These are phyloP conservation scores for Mus spretus DNA, from an alignment of 2,797 vertebrate genomes.

Conservation along the genomic window DNA sequence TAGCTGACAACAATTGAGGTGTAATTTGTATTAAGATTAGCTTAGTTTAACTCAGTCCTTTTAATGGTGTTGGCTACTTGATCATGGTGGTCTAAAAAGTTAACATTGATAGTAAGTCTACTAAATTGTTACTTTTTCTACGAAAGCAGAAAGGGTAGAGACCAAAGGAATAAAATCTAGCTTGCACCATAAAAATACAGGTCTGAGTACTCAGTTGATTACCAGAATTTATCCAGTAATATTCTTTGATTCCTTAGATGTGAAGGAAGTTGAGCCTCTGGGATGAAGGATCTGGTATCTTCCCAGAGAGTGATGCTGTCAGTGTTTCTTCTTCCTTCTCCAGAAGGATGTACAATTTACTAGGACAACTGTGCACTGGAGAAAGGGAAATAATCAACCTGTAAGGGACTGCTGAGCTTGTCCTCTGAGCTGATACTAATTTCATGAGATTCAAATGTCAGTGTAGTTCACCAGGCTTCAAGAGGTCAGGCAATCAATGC, in stretches of 20 bases:
- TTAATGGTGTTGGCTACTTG: background rate
- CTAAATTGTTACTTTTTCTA: background rate
- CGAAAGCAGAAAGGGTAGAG: background rate
- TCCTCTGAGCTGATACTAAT: background rate
- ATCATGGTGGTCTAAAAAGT: background rate
- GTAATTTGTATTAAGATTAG: background rate
- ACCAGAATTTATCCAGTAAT: background rate
- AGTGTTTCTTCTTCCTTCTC: background rate
- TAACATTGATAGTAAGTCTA: background rate
- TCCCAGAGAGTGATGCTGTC: background rate
- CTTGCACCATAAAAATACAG: background rate
- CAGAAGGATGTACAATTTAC: background rate
- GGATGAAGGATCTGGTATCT: background rate
- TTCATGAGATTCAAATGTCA: slow-evolving; percentile 2
- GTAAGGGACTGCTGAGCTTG: background rate
- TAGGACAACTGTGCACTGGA: background rate
- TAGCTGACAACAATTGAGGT: background rate
- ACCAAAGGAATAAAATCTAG: background rate
- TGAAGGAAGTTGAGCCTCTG: background rate
- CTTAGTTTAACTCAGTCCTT: background rate
- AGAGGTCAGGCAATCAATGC: background rate
- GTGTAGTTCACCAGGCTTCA: background rate
- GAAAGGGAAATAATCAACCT: background rate
- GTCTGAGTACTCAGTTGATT: background rate
- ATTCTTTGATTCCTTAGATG: background rate